A percentile compares a stretch with the other conserved stretches of the same genome.
Evolutionary conservation across 2,888 invertebrate species (phyloP).

Genomic region (Aproaerema taeniolella): DNA sequence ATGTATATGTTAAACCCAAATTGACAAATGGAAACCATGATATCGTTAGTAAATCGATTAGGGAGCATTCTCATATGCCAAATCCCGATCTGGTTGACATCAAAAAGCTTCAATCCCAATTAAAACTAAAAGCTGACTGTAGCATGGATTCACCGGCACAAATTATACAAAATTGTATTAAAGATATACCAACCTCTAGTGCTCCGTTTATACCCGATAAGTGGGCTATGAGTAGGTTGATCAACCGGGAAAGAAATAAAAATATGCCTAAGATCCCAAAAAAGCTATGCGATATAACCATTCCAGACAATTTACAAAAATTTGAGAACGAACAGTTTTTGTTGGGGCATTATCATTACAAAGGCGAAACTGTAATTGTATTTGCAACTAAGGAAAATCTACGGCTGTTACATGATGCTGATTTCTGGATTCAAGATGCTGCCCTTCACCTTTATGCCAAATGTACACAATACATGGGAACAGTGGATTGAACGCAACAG

Average conservation of each 20-base stretch:
- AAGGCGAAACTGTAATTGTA: background rate
- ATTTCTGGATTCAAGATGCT: constrained; percentile 7
- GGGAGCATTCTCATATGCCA: background rate
- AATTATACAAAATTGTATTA: background rate
- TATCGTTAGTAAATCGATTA: background rate
- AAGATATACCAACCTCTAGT: background rate
- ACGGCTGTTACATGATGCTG: background rate
- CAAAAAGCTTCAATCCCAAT: background rate
- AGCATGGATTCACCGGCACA: background rate
- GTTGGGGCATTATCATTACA: background rate
- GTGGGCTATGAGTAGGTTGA: background rate
- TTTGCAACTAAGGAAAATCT: background rate
- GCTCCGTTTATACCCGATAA: background rate
- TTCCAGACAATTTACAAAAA: background rate
- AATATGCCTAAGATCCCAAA: background rate
- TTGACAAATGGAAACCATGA: background rate
- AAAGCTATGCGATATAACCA: background rate
- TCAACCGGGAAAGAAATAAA: background rate
- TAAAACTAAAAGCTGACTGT: background rate
- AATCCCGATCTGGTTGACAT: background rate
- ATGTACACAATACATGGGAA: constrained; percentile 5
- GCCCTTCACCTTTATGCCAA: constrained; percentile 2
- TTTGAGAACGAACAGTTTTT: background rate
- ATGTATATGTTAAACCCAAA: background rate
- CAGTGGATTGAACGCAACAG: background rate